Percentiles rank a stretch among this genome's conserved stretches.
Evolutionary conservation across 1,140 invertebrate species (phyloP).

Genomic region (Habropoda laboriosa): DNA sequence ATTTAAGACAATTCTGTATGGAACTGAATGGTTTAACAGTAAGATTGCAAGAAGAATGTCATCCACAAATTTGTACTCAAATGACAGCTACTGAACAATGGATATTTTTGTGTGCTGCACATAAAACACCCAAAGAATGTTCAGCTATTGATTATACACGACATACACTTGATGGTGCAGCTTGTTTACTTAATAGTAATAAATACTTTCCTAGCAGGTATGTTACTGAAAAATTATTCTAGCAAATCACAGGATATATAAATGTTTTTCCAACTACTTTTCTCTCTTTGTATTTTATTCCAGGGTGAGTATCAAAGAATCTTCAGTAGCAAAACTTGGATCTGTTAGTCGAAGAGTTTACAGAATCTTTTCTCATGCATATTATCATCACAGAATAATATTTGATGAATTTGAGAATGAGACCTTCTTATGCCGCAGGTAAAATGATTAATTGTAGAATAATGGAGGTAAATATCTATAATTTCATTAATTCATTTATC

Average conservation of each 20-base stretch:
- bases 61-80: conserved; percentile 97
- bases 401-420: conserved; percentile 99
- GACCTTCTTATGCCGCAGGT: conserved; percentile 95
- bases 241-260: not conserved
- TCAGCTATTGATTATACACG: conserved; percentile 99
- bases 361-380: conserved; percentile 99
- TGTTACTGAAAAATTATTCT: conserved; percentile 22
- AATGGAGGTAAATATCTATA: not conserved
- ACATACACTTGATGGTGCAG: conserved; percentile 99
- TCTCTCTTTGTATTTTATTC: conserved; percentile 70
- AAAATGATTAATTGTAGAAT: not conserved
- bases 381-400: conserved; percentile 97
- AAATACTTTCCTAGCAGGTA: conserved; percentile 99
- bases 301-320: conserved; percentile 99
- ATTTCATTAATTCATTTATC: not conserved
- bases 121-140: conserved; percentile 99
- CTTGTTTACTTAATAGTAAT: conserved; percentile 98
- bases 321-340: conserved; percentile 98
- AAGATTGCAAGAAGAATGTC: conserved; percentile 95
- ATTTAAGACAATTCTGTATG: conserved; percentile 99
- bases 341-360: conserved; percentile 99
- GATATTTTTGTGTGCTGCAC: conserved; percentile 99
- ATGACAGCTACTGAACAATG: conserved; percentile 99
- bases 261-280: not conserved
- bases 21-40: conserved; percentile 99